These are phyloP conservation scores for Astropecten irregularis DNA, from an alignment of 53 echinoderm and acorn worm genomes.

Conservation along the genomic window DNA sequence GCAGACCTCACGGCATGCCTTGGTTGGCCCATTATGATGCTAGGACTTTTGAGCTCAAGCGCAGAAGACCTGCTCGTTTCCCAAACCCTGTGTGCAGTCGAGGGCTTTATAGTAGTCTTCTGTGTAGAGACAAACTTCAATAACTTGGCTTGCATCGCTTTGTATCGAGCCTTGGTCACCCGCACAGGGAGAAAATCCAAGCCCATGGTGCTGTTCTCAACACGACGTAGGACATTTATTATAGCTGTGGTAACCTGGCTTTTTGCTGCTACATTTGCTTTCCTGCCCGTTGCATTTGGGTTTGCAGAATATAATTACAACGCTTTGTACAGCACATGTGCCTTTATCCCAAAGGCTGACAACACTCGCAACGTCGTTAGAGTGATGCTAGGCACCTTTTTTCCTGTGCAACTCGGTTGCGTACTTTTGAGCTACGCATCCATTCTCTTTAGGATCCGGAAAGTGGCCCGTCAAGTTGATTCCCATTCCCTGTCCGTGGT, in stretches of 20 bases:
- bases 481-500: too few relatives aligned
- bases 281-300: conserved; percentile 1
- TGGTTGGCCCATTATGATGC: neutral
- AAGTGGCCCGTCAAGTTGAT: too few relatives aligned
- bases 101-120: neutral
- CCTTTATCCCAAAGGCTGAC: conserved; percentile 3
- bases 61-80: neutral
- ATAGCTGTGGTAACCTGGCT: too few relatives aligned
- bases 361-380: neutral
- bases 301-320: conserved; percentile 12
- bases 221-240: neutral
- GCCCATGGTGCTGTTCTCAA: too few relatives aligned
- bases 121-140: neutral
- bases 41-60: conserved; percentile 10
- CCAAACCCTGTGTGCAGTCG: neutral
- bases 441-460: too few relatives aligned
- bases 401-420: neutral
- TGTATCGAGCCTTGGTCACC: too few relatives aligned
- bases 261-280: neutral
- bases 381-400: neutral
- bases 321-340: conserved; percentile 1
- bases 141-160: too few relatives aligned
- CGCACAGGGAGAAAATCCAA: too few relatives aligned
- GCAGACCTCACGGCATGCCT: conserved; percentile 11
- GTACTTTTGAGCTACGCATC: neutral